phyloP scores from a whole-genome alignment of 2,113 vertebrate genomes.

The Zosterops pallidus region DNA sequence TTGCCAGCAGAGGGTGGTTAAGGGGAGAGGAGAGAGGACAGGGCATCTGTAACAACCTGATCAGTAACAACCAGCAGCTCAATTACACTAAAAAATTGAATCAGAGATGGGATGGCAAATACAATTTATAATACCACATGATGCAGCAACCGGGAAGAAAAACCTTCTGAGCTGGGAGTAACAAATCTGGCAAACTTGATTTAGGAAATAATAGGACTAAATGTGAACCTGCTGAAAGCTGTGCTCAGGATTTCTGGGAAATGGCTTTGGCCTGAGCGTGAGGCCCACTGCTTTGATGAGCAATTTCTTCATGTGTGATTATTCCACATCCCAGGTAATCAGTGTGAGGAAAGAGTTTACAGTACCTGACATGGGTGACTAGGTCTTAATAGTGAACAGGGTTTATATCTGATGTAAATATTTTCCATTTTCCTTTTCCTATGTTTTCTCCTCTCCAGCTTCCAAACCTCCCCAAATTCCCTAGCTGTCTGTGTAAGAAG shows the following conservation, averaged over 20 bases:
- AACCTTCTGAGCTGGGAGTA: neutral
- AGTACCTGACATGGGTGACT: neutral
- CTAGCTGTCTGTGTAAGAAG: neutral
- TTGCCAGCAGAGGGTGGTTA: neutral
- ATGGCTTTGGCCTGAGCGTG: accelerated
- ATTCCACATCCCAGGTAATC: neutral
- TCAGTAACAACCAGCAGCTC: neutral
- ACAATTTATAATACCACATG: neutral
- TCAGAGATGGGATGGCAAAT: neutral
- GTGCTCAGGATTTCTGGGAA: neutral
- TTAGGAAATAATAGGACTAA: neutral
- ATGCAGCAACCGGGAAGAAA: neutral
- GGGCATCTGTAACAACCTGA: neutral
- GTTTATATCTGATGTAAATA: neutral
- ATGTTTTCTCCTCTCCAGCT: neutral
- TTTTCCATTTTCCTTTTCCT: neutral
- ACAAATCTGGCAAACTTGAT: neutral
- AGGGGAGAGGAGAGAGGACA: neutral
- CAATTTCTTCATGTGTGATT: neutral
- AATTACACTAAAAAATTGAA: neutral
- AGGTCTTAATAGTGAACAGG: neutral
- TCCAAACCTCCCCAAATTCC: neutral
- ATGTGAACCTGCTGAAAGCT: neutral
- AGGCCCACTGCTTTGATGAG: neutral
- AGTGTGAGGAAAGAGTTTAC: neutral